Percentiles rank a stretch among this genome's conserved stretches.
Evolutionary conservation across 2,113 vertebrate genomes (phyloP).

Genomic region (Pycnonotus jocosus): DNA sequence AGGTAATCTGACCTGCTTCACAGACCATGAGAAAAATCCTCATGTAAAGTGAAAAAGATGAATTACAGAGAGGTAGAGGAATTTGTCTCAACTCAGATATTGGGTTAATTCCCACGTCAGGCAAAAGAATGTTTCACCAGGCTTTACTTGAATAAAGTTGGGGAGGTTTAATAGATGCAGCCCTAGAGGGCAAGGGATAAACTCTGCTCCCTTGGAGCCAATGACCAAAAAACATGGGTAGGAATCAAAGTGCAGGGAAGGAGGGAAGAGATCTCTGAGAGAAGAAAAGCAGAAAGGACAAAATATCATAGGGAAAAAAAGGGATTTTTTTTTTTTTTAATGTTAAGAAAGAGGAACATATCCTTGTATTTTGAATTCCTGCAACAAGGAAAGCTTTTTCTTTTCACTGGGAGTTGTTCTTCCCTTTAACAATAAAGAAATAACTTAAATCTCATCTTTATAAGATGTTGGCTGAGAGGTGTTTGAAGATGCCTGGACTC

Average conservation of each 20-base stretch:
- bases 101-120: neutral
- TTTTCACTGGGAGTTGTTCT: neutral
- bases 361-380: neutral
- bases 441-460: neutral
- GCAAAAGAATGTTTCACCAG: neutral
- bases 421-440: neutral
- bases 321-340: neutral
- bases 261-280: neutral
- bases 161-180: neutral
- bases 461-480: neutral
- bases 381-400: neutral
- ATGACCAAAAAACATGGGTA: neutral
- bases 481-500: neutral
- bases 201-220: neutral
- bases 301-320: neutral
- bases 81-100: neutral
- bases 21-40: conserved; percentile 24
- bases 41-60: conserved; percentile 20
- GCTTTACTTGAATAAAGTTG: neutral
- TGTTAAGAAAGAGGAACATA: neutral
- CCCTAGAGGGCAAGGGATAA: neutral
- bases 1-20: conserved; percentile 40
- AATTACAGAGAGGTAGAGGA: conserved; percentile 2
- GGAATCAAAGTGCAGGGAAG: neutral
- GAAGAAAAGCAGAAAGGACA: neutral